Evolutionary conservation across 2,797 vertebrate genomes (phyloP), one percentile per base, ranked within the genome.

Genomic region (Enteromius mattozi): DNA sequence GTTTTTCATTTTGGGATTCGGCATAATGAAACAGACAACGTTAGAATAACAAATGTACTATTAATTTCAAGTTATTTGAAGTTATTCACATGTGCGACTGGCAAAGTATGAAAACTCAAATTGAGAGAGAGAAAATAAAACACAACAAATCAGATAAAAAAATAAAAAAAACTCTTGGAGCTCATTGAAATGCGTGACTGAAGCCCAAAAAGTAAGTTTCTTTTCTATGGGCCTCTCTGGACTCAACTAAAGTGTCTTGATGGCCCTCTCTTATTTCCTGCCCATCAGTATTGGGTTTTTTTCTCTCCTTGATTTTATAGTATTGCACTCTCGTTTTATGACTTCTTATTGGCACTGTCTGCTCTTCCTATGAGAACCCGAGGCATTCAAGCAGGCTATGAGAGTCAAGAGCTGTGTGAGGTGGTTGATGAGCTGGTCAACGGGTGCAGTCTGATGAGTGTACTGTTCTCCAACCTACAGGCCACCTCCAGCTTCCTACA

Each of bases 251-350:
- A 71, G 40, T 47, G 35, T 49, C 82, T 83, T 84, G 66, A 84
- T 84, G 51, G 82, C 51, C 54, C 51, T 49, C 9, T 84, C 76
- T 76, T 93, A 90, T 92, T 87, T 90, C 71, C 56, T 88, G 85
- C 56, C 51, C 80, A 33, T 51, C 56, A 51, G 84, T 88, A 86
- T 89, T 89, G 89, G 87, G 27, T 27, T 80, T 88, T 90, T 80
- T 86, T 88, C 88, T 87, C 89, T 87, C 79, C 90, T 86, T 87
- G 66, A 87, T 85, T 88, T 88, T 78, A 88, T 75, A 85, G 81
- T 82, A 80, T 65, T 75, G 35, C 74, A 71, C 86, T 83, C 85
- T 81, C 85, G 87, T 93, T 91, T 88, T 91, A 88, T 65, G 85
- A 80, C 82, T 27, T 87, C 91, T 88, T 88, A 90, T 90, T 83